Base-by-base conservation (phyloP, 2,888 invertebrate species). In the Mythimna ferrago region DNA sequence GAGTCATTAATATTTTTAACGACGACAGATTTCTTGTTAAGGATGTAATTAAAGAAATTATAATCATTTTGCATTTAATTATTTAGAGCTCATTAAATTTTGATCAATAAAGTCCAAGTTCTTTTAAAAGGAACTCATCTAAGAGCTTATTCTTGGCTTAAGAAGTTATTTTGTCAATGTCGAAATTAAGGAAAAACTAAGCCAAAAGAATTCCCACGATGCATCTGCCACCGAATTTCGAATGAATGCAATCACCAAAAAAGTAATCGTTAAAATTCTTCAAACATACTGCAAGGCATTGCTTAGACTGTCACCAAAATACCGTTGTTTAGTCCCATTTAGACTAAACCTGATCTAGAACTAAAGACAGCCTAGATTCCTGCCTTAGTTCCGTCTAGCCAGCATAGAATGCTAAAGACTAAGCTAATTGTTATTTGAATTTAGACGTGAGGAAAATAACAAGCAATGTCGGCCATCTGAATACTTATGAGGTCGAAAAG, bases 361-460 rank as follows among this genome's bases (percentile, higher is more conserved):
- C 78, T 61, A 56, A 32, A 69, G 48, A 19, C 69, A 80, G 81
- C 82, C 85, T 71, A 81, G 72, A 76, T 81, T 76, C 71, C 66
- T 66, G 78, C 62, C 58, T 76, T 26, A 86, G 84, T 81, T 84
- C 75, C 74, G 76, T 73, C 79, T 79, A 67, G 62, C 79, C 67
- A 70, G 70, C 66, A 71, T 82, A 69, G 88, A 88, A 92, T 90
- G 83, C 88, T 86, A 87, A 90, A 80, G 76, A 82, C 87, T 85
- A 78, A 87, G 87, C 90, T 94, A 94, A 94, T 94, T 93, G 93
- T 91, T 93, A 94, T 92, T 93, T 91, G 92, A 92, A 92, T 92
- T 60, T 80, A 83, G 80, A 92, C 93, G 93, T 91, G 92, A 90
- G 83, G 77, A 68, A 87, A 84, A 87, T 89, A 76, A 71, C 74